Evolutionary conservation across 2,888 invertebrate genomes (phyloP), one percentile per base, ranked within the genome.

Genomic region (Drosophila neonasuta): DNA sequence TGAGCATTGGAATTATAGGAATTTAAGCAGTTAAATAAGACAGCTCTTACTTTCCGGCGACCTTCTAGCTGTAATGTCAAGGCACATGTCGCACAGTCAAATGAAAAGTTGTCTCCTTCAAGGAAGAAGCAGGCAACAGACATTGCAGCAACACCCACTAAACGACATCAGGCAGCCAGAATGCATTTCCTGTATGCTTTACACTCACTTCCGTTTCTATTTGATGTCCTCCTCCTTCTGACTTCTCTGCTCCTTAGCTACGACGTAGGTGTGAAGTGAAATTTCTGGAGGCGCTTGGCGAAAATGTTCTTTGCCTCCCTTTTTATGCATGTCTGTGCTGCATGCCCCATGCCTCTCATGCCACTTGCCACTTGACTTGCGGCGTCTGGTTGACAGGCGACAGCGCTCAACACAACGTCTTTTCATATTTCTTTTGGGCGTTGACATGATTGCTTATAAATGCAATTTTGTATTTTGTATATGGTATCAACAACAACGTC

Each of bases 401-500:
- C 58, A 57, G 52, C 56, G 39, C 41, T 42, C 56, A 55, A 64
- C 54, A 66, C 51, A 62, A 57, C 57, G 60, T 58, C 67, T 71
- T 66, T 80, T 67, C 70, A 80, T 86, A 86, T 78, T 75, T 73
- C 59, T 77, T 60, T 52, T 46, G 52, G 66, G 82, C 82, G 82
- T 77, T 87, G 83, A 87, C 87, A 85, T 82, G 87, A 83, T 83
- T 83, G 83, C 83, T 76, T 77, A 74, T 87, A 83, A 83, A 83
- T 83, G 87, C 86, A 87, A 83, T 83, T 83, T 78, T 60, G 41
- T 78, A 72, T 54, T 85, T 79, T 58, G 36, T 78, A 69, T 50
- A 36, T 56, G 66, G 61, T 70, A 77, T 77, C 73, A 74, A 44
- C 73, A 74, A 41, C 75, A 42, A 34, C 39, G 39, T 24, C 29